Conservation (phyloP, 2,113 vertebrate genomes). For the Scomber scombrus region DNA sequence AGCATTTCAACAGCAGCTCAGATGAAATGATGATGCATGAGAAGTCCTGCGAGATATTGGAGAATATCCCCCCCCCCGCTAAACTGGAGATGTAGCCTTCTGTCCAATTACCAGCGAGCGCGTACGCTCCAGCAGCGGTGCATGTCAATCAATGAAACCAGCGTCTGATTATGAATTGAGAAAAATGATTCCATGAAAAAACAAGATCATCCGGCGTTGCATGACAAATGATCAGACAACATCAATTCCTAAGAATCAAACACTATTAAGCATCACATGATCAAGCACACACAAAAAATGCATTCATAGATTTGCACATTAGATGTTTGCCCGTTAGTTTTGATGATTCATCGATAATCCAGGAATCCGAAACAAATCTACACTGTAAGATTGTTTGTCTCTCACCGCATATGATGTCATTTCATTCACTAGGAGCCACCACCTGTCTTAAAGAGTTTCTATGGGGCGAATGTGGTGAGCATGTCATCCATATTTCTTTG, state of each 20-base stretch:
- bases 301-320: neutral
- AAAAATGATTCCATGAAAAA: constrained; percentile 33
- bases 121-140: constrained; percentile 22
- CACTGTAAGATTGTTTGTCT: constrained; percentile 8
- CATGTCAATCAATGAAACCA: constrained; percentile 60
- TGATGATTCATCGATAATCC: constrained; percentile 38
- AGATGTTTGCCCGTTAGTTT: constrained; percentile 5
- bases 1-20: neutral
- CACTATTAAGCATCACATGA: constrained; percentile 14
- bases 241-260: constrained; percentile 43
- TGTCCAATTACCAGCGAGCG: constrained; percentile 29
- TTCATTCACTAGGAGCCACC: constrained; percentile 72
- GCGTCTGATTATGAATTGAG: constrained; percentile 45
- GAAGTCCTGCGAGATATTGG: constrained; percentile 3
- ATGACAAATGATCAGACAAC: constrained; percentile 43
- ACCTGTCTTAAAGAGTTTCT: constrained; percentile 63
- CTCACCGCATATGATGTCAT: constrained; percentile 44
- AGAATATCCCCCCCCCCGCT: neutral
- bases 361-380: neutral
- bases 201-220: constrained; percentile 28
- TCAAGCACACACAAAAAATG: constrained; percentile 9
- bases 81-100: constrained; percentile 19
- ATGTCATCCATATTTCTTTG: constrained; percentile 24
- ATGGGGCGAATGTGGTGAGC: constrained; percentile 75
- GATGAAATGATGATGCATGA: constrained; percentile 56